phyloP scores from a whole-genome alignment of 2,888 invertebrate genomes.

The Lasioglossum villosulum region DNA sequence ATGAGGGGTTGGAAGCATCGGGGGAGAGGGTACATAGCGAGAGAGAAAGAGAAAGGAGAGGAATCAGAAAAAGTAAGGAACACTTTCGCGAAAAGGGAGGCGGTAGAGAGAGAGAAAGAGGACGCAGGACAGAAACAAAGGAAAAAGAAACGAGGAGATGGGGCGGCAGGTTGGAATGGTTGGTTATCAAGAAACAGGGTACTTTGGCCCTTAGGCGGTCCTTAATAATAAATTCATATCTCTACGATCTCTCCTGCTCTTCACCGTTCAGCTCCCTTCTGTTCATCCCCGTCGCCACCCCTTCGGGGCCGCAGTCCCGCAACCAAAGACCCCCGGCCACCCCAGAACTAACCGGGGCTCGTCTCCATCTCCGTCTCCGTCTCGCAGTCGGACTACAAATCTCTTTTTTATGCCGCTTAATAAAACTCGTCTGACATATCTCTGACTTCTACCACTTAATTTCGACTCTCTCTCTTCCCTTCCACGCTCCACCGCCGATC shows the following conservation, averaged over 20 bases:
- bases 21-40: not conserved
- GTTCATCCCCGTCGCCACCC: slow-evolving; percentile 51
- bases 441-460: slow-evolving; percentile 84
- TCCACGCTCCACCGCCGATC: slow-evolving; percentile 6
- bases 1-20: not conserved
- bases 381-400: slow-evolving; percentile 79
- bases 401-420: slow-evolving; percentile 84
- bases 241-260: slow-evolving; percentile 71
- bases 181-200: slow-evolving; percentile 79
- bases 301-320: slow-evolving; percentile 28
- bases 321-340: slow-evolving; percentile 54
- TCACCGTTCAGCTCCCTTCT: slow-evolving; percentile 38
- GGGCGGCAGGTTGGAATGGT: slow-evolving; percentile 56
- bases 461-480: slow-evolving; percentile 67
- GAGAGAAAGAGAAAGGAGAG: not conserved
- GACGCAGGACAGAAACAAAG: not conserved
- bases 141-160: slow-evolving; percentile 29
- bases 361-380: slow-evolving; percentile 34
- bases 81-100: not conserved
- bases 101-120: not conserved
- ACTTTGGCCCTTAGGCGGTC: slow-evolving; percentile 80
- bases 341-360: slow-evolving; percentile 24
- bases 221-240: slow-evolving; percentile 84
- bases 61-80: slow-evolving; percentile 32
- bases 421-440: slow-evolving; percentile 84